These are phyloP conservation scores for Syrmaticus mikado DNA, from an alignment of 2,113 vertebrate genomes.

Conservation along the genomic window DNA sequence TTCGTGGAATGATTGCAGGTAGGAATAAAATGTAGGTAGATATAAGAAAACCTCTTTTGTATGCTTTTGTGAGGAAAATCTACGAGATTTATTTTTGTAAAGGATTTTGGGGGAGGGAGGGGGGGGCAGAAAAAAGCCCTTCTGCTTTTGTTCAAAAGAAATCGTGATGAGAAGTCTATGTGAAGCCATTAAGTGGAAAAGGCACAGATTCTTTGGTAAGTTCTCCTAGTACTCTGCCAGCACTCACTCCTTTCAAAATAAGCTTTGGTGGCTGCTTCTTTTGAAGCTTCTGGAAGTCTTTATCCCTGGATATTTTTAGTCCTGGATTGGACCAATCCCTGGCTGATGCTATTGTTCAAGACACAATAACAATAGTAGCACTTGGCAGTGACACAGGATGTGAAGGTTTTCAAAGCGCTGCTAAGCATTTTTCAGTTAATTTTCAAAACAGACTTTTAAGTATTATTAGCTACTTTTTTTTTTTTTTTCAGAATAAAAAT, in stretches of 20 bases:
- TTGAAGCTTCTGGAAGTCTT: conserved; percentile 61
- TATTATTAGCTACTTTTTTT: neutral
- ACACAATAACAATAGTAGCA: conserved; percentile 27
- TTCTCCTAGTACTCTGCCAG: neutral
- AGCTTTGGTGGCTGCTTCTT: conserved; percentile 37
- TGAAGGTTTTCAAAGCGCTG: neutral
- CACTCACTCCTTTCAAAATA: neutral
- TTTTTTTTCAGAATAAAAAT: neutral
- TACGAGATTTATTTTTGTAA: conserved; percentile 7
- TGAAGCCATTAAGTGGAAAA: neutral
- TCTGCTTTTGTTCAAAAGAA: conserved; percentile 24
- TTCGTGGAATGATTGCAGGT: neutral
- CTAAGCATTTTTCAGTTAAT: conserved; percentile 11
- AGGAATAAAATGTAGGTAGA: conserved; percentile 19
- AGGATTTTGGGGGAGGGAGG: neutral
- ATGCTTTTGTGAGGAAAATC: conserved; percentile 41
- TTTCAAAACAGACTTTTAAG: conserved; percentile 14
- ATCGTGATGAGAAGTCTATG: neutral
- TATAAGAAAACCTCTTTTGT: conserved; percentile 23
- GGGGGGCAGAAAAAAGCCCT: neutral
- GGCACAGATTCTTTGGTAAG: neutral
- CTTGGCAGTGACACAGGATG: neutral
- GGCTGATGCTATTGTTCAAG: neutral
- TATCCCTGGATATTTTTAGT: conserved; percentile 54
- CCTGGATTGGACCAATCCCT: neutral